Evolutionary conservation across 2,113 vertebrate genomes (phyloP), one percentile per base, ranked within the genome.

Genomic region (Gobio gobio): DNA sequence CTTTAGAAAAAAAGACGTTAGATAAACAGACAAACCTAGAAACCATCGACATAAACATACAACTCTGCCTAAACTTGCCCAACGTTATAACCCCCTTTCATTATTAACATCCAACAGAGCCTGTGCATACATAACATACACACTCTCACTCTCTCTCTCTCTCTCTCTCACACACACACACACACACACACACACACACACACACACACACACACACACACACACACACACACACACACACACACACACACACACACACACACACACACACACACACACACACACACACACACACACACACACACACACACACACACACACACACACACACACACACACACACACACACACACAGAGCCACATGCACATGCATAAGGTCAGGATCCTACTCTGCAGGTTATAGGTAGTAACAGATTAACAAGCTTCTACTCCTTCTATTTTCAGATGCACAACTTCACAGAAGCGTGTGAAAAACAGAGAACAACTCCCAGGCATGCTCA

Each of bases 361-460:
- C 36, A 40, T 10, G 7, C 58, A 64, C 36, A 45, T 0, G 1
- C 45, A 64, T 20, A 29, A 88, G 88, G 89, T 90, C 90, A 88
- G 63, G 40, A n/a, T 80, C 61, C 90, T 74, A 84, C 86, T 78
- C 72, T 83, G 84, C 83, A 64, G 54, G 87, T 86, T 86, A 86
- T 85, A 86, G 85, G 89, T 75, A 89, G 80, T 70, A 83, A 79
- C 85, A 88, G 89, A 91, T 90, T 86, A 92, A 33, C 14, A 80
- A 83, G 85, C 88, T 84, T 89, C 89, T 49, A 26, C 45, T n/a
- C 24, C 63, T 16, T 54, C 76, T 84, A 49, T 85, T 89, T 91
- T 89, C 82, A 89, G 91, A 66, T 56, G 66, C 79, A 54, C 86
- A 82, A 88, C 88, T 89, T 88, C 83, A 88, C 40, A 12, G 66